Conservation (phyloP, 2,888 invertebrate genomes). For the Cataglyphis cursor region DNA sequence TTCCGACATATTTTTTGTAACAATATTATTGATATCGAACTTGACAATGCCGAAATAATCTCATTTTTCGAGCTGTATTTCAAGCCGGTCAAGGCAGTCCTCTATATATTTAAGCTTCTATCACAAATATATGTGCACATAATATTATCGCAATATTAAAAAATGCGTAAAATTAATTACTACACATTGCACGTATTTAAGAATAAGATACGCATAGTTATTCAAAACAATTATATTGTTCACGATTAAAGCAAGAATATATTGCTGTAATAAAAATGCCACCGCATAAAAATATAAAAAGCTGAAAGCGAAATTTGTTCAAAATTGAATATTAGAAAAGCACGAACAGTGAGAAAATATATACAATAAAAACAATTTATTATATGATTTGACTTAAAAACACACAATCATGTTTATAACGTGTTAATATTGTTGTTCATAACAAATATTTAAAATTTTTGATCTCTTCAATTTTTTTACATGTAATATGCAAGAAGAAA, state of each 20-base stretch:
- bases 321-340: neutral
- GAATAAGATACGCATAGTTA: constrained; percentile 14
- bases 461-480: neutral
- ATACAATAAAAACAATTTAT: neutral
- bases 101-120: constrained; percentile 50
- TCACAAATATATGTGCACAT: constrained; percentile 45
- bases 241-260: constrained; percentile 39
- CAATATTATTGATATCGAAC: constrained; percentile 8
- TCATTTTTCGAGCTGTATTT: constrained; percentile 23
- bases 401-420: neutral
- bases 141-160: constrained; percentile 48
- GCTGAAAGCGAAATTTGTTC: neutral
- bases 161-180: constrained; percentile 23
- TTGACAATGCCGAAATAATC: constrained; percentile 26
- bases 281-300: neutral
- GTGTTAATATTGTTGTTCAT: neutral
- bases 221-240: constrained; percentile 61
- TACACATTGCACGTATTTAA: constrained; percentile 28
- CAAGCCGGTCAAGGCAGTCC: constrained; percentile 33
- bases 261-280: neutral
- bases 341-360: neutral
- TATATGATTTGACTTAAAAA: neutral
- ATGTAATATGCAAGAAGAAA: constrained; percentile 12
- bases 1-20: constrained; percentile 62
- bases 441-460: constrained; percentile 14